A percentile compares a stretch with the other conserved stretches of the same genome.
These are phyloP conservation scores for Theonella swinhoei DNA, from an alignment of 37 sponge, comb jelly and placozoan genomes.

Conservation along the genomic window DNA sequence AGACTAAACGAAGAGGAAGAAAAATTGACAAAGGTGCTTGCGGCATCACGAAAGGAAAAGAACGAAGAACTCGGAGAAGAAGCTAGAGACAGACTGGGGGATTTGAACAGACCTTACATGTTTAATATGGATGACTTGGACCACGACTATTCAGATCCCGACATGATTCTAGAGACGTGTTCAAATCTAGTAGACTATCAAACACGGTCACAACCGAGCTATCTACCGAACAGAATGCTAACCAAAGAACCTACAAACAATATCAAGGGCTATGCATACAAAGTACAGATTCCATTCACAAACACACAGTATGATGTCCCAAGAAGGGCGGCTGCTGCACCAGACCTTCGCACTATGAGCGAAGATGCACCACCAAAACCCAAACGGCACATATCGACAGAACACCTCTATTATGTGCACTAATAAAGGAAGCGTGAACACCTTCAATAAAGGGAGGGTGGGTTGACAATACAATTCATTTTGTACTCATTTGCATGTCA, in stretches of 20 bases:
- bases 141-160: conserved; percentile 27
- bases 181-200: conserved; percentile 44
- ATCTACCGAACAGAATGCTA: conserved; percentile 30
- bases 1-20: conserved; percentile 46
- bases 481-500: too few relatives aligned
- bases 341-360: conserved; percentile 34
- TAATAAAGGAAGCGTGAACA: not conserved
- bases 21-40: conserved; percentile 20
- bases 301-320: conserved; percentile 58
- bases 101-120: conserved; percentile 9
- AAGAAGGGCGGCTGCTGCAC: conserved; percentile 45
- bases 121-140: conserved; percentile 25
- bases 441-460: not conserved
- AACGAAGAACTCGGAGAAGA: conserved; percentile 7
- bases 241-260: conserved; percentile 52
- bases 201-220: not conserved
- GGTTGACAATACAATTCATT: too few relatives aligned
- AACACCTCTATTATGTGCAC: conserved; percentile 2
- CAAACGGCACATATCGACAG: conserved; percentile 16
- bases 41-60: conserved; percentile 13
- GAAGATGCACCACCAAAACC: conserved; percentile 72
- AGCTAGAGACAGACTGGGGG: not conserved
- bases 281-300: conserved; percentile 44
- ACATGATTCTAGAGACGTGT: not conserved
- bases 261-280: conserved; percentile 64